Evolutionary conservation across 2,113 vertebrate species (phyloP), one percentile per base, ranked within the genome.

Genomic region (Aegithalos caudatus): DNA sequence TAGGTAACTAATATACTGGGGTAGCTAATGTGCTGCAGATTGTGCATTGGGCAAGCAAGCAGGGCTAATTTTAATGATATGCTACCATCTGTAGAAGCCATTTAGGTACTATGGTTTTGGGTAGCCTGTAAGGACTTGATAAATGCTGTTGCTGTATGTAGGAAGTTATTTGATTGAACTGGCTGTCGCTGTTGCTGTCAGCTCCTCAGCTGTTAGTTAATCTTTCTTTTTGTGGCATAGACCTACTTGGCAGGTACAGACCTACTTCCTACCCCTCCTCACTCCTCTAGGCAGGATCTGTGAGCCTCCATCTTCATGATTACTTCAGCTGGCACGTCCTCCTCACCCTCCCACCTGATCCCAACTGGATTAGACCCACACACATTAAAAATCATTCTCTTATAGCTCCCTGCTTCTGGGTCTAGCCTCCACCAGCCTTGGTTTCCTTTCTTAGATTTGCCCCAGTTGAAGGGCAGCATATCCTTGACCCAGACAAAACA

Each of bases 401-500:
- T 85, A 48, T 71, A 56, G 4, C 35, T 79, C 24, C 11, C 48
- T 79, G 13, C 38, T 72, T 81, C 53, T 71, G 29, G n/a, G 21
- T 94, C 78, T 81, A 89, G 37, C 28, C 9, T 40, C 45, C 5
- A 69, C 15, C 20, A 79, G 31, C 40, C 61, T 74, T 0, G 0
- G 8, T 81, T 93, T 72, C 61, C 57, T 81, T 81, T 10, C 57
- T 90, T 20, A 45, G 53, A 91, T 61, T 40, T 90, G 66, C 37
- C 78, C 70, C 53, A 51, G 29, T 53, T 3, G 25, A 94, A 96
- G 81, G 70, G 44, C 73, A 88, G 24, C 22, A 23, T 56, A 88
- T 72, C 92, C 87, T 89, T 93, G 90, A 95, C 87, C 92, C 62
- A 88, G 70, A 85, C 92, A 76, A 94, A 94, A 72, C 90, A 97